These are phyloP conservation scores for Spilosoma lubricipeda DNA, from an alignment of 2,888 invertebrate species.

Conservation along the genomic window DNA sequence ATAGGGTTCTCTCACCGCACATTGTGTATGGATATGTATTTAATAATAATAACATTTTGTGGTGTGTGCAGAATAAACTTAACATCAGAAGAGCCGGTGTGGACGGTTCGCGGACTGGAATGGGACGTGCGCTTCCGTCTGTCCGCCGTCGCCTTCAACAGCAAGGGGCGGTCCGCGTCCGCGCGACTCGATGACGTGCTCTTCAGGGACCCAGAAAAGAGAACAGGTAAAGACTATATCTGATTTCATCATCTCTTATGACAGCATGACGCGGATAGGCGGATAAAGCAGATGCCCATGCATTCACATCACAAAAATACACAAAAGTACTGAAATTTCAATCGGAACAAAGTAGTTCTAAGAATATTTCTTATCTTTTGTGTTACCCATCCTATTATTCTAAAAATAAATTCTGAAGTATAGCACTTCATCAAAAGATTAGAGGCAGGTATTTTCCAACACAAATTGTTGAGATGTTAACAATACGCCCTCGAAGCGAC, in stretches of 20 bases:
- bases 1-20: too few species aligned
- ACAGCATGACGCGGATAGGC: too few species aligned
- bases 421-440: not conserved
- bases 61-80: conserved; percentile 85
- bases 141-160: conserved; percentile 92
- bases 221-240: conserved; percentile 85
- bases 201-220: conserved; percentile 92
- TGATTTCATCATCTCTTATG: not conserved
- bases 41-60: not conserved
- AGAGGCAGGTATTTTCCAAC: not conserved
- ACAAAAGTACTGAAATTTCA: not conserved
- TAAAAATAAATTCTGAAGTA: not conserved
- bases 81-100: conserved; percentile 89
- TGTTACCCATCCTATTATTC: not conserved
- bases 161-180: conserved; percentile 92
- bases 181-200: conserved; percentile 91
- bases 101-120: conserved; percentile 92
- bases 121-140: conserved; percentile 92
- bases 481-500: conserved; percentile 22
- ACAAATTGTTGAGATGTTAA: not conserved
- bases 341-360: not conserved
- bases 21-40: not conserved
- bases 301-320: too few species aligned
- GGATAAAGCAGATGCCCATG: too few species aligned
- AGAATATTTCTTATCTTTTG: not conserved